phyloP scores from a whole-genome alignment of 1,140 invertebrate genomes.

The Scaptomyza pallida region DNA sequence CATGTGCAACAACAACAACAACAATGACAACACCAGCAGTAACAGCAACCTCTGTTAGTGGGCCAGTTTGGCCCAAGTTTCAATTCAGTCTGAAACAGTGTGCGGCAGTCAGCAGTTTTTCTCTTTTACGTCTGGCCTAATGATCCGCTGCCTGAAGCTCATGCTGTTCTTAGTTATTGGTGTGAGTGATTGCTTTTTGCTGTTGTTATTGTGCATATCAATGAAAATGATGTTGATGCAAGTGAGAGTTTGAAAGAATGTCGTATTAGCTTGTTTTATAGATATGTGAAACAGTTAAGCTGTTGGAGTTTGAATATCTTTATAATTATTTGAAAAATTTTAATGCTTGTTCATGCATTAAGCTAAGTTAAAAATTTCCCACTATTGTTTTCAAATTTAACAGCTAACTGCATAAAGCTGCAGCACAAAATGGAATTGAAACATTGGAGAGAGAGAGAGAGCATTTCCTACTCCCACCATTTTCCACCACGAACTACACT shows the following conservation, averaged over 20 bases:
- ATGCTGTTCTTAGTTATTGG: slow-evolving; percentile 47
- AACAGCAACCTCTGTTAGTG: slow-evolving; percentile 34
- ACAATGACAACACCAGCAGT: slow-evolving; percentile 24
- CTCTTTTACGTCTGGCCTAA: slow-evolving; percentile 64
- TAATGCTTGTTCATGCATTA: too few relatives aligned
- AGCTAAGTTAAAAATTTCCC: slow-evolving; percentile 40
- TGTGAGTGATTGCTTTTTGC: slow-evolving; percentile 10
- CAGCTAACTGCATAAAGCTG: slow-evolving; percentile 6
- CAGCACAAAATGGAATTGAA: slow-evolving; percentile 48
- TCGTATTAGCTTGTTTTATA: too few relatives aligned
- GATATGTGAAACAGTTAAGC: not conserved
- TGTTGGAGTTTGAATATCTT: too few relatives aligned
- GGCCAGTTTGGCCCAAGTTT: slow-evolving; percentile 27
- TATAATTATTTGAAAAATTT: too few relatives aligned
- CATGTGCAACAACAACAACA: slow-evolving; percentile 50
- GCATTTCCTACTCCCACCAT: too few relatives aligned
- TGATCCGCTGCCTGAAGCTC: slow-evolving; percentile 67
- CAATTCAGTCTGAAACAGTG: slow-evolving; percentile 22
- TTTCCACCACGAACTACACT: slow-evolving; percentile 16
- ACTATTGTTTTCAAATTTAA: slow-evolving; percentile 48
- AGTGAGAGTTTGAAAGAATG: too few relatives aligned
- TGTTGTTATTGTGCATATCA: slow-evolving; percentile 45
- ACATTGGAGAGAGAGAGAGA: slow-evolving; percentile 24
- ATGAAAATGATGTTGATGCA: slow-evolving; percentile 57
- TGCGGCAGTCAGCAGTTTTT: slow-evolving; percentile 62